Base-by-base conservation (phyloP, 2,797 vertebrate species). In the Eulemur coronatus region DNA sequence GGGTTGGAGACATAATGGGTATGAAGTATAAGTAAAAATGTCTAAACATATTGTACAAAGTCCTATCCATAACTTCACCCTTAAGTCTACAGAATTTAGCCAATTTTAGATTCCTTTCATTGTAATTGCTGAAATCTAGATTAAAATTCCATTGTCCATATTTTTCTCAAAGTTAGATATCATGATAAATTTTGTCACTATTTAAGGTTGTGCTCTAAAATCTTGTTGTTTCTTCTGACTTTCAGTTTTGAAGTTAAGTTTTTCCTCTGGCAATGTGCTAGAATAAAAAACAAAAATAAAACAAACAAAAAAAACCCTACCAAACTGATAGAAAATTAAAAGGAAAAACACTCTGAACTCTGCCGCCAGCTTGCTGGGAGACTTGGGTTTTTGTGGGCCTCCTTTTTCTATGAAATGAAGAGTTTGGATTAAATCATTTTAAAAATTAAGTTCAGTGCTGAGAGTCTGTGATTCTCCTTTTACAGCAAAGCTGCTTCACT, bases 171-270 rank as follows among this genome's bases (percentile, higher is more conserved):
- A 63, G 24, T 35, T 88, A 35, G 20, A 35, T 61, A 5, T 59
- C 43, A 50, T 69, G 8, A 28, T 86, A 26, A 26, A 65, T 82
- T 94, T 92, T 91, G 17, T 2, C 30, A 15, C 50, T 70, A 2
- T 72, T 91, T 89, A 82, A 73, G 7, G 8, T 30, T 70, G 14
- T 72, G 13, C 10, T 35, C 55, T 91, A 41, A 75, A 52, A 15
- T 46, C 55, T 35, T 79, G 17, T 84, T 85, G n/a, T 88, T 95
- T 92, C 43, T 91, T 88, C 63, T 72, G 48, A 76, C 20, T 91
- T 79, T 95, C 20, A 86, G 18, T 96, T 95, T 86, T 86, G 46
- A 84, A 90, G 48, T 85, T 87, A 72, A 33, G 6, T 89, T 73
- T 89, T n/a, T 95, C 84, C 61, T 63, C 67, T 67, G 59, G 13